Evolutionary conservation across 1,140 invertebrate species (phyloP), one percentile per base, ranked within the genome.

Genomic region (Heliconius eleuchia): DNA sequence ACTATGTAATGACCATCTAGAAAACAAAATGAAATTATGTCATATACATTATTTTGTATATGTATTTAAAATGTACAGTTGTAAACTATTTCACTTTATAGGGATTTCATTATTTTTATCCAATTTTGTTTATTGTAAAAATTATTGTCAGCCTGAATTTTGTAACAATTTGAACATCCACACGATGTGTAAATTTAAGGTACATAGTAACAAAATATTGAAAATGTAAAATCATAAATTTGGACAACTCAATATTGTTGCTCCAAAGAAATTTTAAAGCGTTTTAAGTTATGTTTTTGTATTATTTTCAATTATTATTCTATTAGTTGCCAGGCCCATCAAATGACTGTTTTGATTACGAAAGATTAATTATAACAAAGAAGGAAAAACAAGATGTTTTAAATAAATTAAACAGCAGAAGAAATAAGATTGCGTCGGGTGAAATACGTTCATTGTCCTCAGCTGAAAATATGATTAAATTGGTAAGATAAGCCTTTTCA

Each of bases 401-500:
- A 66, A 80, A 92, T 39, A 93, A 92, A 89, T 88, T 93, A 78
- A 93, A 93, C 77, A 85, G 79, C 30, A 80, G 91, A 34, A 86
- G 92, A 57, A 88, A 92, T 83, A 92, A 90, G 84, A 84, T 93
- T 52, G 91, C 92, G 18, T 79, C 85, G 1, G 92, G 92, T 5
- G 88, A 91, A 78, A 88, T 93, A 42, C 86, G 87, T 37, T 93
- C 92, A 0, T 76, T 91, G 13, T 84, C 87, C 7, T 18, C 88
- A 1, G 87, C 92, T n/a, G 86, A 80, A 55, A 88, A 87, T 80
- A 90, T 93, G 88, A 73, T 86, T 30, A 91, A 89, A 87, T 82
- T 93, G 90, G 91, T 92, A 87, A 84, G 77, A 66, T 66, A 66
- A 66, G 23, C 23, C 13, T 66, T 66, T 66, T 66, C 27, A 66